Evolutionary conservation across 2,888 invertebrate genomes (phyloP), one percentile per base, ranked within the genome.

Genomic region (Apeira syringaria): DNA sequence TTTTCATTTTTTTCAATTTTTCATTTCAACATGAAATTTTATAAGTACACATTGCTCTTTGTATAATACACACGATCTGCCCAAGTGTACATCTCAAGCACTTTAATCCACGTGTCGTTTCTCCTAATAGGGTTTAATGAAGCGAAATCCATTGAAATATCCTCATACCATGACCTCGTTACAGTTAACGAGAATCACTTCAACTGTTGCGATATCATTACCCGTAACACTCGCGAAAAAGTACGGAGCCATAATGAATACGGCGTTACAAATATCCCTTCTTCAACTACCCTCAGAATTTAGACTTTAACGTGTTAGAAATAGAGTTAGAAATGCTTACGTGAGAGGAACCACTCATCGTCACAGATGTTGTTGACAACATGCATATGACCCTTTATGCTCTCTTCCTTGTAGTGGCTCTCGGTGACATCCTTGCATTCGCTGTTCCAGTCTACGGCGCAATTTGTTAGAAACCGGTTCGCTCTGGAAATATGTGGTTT

Each of bases 361-460:
- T 81, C 72, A 37, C 88, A 88, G 3, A 85, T 61, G 30, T 74
- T 77, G 47, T 65, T 67, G 1, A 83, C 56, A 1, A 88, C 83
- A 42, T 85, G 81, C 47, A 76, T 73, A 43, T 84, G 86, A 0
- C 88, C 88, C n/a, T 73, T 74, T 13, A 87, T 75, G 44, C 79
- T 80, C 42, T 85, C 85, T 42, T 78, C 79, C 30, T 83, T 82
- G 57, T 83, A 87, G 55, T 73, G 75, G 18, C 68, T 77, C n/a
- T 85, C 84, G 0, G 80, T 77, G 0, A 81, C 70, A 5, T 80
- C 79, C 37, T 64, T 74, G 53, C 88, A 88, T 30, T 87, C 85
- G 0, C 69, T 54, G 41, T 87, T 88, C 88, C 88, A 88, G 52
- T 85, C 80, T 46, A 76, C 62, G 0, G 84, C 87, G 47, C 88